Evolutionary conservation across 2,888 invertebrate genomes (phyloP), one percentile per base, ranked within the genome.

Genomic region (Patella caerulea): DNA sequence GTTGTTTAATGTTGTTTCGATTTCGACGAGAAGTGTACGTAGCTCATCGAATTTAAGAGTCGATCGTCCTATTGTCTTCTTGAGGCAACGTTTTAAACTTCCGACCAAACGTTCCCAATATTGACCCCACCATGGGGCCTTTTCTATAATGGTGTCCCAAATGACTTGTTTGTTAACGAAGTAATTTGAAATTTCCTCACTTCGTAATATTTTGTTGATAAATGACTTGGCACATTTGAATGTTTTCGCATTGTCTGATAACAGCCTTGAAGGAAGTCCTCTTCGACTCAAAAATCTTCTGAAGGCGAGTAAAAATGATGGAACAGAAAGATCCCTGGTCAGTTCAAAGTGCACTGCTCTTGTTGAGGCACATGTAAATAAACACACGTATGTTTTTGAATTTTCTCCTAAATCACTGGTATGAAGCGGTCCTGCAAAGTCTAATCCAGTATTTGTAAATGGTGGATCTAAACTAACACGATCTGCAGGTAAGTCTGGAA

Each of bases 381-480:
- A 65, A 24, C 65, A 65, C 9, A 65, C 15, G 1, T 65, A 65
- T 11, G 65, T 65, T 65, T 3, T 19, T n/a, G 24, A 65, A n/a
- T n/a, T 65, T 65, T n/a, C 9, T 12, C 24, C 24, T 7, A 24
- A 24, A 65, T 65, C 19, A n/a, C 19, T n/a, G n/a, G 19, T 65
- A 65, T n/a, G 24, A 19, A 65, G 19, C 24, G 19, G 65, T n/a
- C 65, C 65, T 19, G 65, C 65, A 65, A 65, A n/a, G 24, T 65
- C 59, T 59, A 59, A 59, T n/a, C 59, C 59, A n/a, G 65, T 65
- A 24, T 19, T 65, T 19, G 65, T 65, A 65, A 65, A 65, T 9
- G 24, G 65, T 14, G 65, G 65, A 2, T 65, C 19, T n/a, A 14
- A 19, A 14, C 65, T 65, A 24, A 65, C 65, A 19, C 65, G 65